Evolutionary conservation across 2,113 vertebrate genomes (phyloP).

Genomic region (Entomyzon cyanotis): DNA sequence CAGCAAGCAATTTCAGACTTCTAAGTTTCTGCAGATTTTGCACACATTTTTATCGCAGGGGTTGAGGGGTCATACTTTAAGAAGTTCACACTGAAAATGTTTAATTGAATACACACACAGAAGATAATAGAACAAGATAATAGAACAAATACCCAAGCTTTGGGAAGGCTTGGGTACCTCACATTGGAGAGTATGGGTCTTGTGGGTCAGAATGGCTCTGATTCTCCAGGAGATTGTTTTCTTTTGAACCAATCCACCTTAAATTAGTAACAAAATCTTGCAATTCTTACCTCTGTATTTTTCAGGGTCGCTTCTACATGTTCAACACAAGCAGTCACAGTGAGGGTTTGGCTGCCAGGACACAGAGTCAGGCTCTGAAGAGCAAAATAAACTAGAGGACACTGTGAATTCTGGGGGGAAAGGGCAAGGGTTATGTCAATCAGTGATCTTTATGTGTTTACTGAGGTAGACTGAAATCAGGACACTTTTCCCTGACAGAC

Average conservation of each 20-base stretch:
- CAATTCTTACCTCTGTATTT: neutral
- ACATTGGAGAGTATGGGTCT: neutral
- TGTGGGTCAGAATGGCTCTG: neutral
- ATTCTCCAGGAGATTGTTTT: slow-evolving; percentile 43
- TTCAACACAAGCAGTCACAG: neutral
- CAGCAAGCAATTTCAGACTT: slow-evolving; percentile 20
- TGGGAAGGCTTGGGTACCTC: neutral
- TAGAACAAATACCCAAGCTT: too few relatives aligned
- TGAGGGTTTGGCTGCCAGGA: neutral
- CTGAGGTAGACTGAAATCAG: neutral
- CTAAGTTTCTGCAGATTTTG: neutral
- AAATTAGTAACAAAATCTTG: neutral
- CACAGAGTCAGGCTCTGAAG: neutral
- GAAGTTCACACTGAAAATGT: slow-evolving; percentile 17
- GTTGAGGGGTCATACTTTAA: neutral
- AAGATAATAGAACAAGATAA: neutral
- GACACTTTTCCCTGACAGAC: neutral
- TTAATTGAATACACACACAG: neutral
- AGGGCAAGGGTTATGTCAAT: neutral
- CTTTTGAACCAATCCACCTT: neutral
- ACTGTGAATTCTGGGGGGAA: neutral
- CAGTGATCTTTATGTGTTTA: neutral
- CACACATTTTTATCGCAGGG: neutral
- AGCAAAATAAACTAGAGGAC: neutral
- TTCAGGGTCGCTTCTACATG: neutral